Base-by-base conservation (phyloP, 2,888 invertebrate genomes). In the Hirtodrosophila trivittata region DNA sequence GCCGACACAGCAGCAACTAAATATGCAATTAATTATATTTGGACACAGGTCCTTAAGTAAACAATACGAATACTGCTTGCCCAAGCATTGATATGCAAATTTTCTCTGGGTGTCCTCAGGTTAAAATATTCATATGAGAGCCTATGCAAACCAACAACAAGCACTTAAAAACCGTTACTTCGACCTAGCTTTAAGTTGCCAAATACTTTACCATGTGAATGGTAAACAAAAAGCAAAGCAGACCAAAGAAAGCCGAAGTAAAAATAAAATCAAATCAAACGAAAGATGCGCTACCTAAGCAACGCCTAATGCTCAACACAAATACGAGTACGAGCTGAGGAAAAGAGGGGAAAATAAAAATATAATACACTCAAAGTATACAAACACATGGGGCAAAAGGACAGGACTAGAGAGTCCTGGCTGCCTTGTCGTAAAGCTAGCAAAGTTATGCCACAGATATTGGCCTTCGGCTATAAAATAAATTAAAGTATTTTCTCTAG, bases 401-500 rank as follows among this genome's bases (percentile, higher is more conserved):
- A n/a, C n/a, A n/a, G n/a, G n/a, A n/a, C n/a, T n/a, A n/a, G n/a
- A n/a, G 18, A 18, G 10, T 28, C 13, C 13, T 13, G 9, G 41
- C 25, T 12, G 21, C 18, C 14, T n/a, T 7, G 33, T 38, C 33
- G 45, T 32, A 57, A 74, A 57, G 16, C 54, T 54, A 47, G 47
- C 75, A 63, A 72, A 80, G 69, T 66, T 83, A 66, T 62, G 81
- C 46, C 59, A 38, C 35, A 41, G 28, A 39, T 56, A 69, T 55
- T 50, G 41, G 46, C 86, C 62, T 42, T 46, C 39, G 64, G 86
- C 66, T 37, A 55, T 12, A 57, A 76, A 86, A 76, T 76, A 67
- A 76, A 83, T 80, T 63, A 69, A 86, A 86, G 84, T 58, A 80
- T 84, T 80, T 77, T 62, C 32, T 54, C 62, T 58, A 66, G 59